Conservation (phyloP, 2,797 vertebrate genomes). For the Sebastes jordani region DNA sequence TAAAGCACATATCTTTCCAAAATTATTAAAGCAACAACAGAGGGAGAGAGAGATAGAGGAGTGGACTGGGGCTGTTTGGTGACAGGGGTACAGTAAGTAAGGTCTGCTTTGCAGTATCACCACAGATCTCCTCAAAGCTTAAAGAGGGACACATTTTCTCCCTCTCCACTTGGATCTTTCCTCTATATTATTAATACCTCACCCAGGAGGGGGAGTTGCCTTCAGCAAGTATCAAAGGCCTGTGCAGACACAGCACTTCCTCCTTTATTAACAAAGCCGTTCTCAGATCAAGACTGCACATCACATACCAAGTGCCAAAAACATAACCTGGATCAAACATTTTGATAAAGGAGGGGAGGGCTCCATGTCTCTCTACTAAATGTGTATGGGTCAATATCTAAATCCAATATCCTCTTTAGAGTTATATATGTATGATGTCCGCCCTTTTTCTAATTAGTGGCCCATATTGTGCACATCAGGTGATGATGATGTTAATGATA, state of each 20-base stretch:
- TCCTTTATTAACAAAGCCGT: constrained; percentile 64
- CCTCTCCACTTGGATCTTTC: constrained; percentile 52
- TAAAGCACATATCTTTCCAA: neutral
- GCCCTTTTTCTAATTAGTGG: neutral
- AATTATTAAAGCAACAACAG: neutral
- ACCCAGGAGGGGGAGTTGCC: constrained; percentile 59
- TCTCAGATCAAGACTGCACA: constrained; percentile 47
- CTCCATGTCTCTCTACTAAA: neutral
- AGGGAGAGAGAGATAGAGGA: neutral
- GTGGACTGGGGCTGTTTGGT: neutral
- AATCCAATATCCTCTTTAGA: neutral
- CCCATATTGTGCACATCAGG: neutral
- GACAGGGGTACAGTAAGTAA: constrained; percentile 24
- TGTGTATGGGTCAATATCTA: neutral
- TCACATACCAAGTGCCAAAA: constrained; percentile 28
- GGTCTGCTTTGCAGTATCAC: constrained; percentile 24
- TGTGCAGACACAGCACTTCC: constrained; percentile 46
- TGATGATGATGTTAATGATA: neutral
- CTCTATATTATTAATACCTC: constrained; percentile 68
- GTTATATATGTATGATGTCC: neutral
- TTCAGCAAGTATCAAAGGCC: constrained; percentile 62
- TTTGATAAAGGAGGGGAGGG: constrained; percentile 12
- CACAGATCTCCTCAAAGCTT: constrained; percentile 42
- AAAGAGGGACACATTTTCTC: constrained; percentile 52
- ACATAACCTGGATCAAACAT: constrained; percentile 41